Conservation (phyloP, 1,140 invertebrate genomes). For the Cepaea nemoralis region DNA sequence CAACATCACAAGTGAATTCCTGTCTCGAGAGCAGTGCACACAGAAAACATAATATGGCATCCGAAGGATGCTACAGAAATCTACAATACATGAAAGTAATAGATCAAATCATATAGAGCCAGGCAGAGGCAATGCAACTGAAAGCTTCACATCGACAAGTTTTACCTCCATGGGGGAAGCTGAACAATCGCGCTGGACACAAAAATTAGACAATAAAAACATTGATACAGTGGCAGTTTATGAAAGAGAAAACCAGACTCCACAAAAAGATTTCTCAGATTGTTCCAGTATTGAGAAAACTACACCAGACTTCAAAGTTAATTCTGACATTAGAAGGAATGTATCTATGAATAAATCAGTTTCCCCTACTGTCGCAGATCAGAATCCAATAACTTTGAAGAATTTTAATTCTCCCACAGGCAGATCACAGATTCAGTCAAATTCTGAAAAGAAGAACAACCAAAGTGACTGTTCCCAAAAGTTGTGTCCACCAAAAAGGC, state of each 20-base stretch:
- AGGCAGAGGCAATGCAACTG: background rate
- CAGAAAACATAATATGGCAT: background rate
- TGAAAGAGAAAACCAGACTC: no score
- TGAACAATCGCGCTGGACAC: no score
- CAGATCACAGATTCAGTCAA: background rate
- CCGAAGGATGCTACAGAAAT: background rate
- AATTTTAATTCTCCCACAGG: background rate
- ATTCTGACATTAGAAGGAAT: background rate
- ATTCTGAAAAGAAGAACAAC: background rate
- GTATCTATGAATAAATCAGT: background rate
- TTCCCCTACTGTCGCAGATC: background rate
- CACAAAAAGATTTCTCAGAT: background rate
- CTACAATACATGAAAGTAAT: background rate
- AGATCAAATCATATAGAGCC: background rate
- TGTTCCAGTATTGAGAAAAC: background rate
- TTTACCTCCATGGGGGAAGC: no score
- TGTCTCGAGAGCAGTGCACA: background rate
- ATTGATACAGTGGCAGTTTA: background rate
- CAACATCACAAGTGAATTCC: background rate
- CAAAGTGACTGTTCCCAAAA: background rate
- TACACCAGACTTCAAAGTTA: background rate
- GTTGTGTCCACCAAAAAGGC: no score
- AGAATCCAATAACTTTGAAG: background rate
- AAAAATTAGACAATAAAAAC: background rate
- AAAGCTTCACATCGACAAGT: conserved; percentile 1